Percentiles rank a stretch among this genome's conserved stretches.
These are phyloP conservation scores for Loripinus fragilis DNA, from an alignment of 2,888 invertebrate species.

Conservation along the genomic window DNA sequence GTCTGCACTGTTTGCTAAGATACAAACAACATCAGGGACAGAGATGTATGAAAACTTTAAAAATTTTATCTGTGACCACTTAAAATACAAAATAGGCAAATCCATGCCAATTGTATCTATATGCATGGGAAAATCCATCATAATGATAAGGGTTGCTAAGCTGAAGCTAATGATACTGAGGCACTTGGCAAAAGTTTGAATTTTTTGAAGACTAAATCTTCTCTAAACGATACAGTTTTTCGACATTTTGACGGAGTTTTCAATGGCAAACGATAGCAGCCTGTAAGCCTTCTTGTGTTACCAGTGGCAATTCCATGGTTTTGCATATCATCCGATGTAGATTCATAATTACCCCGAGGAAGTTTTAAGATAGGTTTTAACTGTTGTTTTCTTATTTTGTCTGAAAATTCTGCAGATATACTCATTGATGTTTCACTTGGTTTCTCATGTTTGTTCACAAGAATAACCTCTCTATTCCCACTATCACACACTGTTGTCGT, in stretches of 20 bases:
- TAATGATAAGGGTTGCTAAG: not conserved
- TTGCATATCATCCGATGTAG: not conserved
- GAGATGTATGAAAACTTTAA: no score
- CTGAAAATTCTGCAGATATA: not conserved
- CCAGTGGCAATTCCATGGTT: not conserved
- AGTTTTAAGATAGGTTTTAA: slow-evolving; percentile 1
- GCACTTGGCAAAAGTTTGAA: not conserved
- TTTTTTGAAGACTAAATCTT: not conserved
- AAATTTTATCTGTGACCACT: no score
- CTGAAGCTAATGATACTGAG: not conserved
- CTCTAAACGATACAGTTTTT: slow-evolving; percentile 7
- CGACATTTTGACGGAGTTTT: not conserved
- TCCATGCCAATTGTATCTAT: no score
- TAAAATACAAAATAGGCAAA: no score
- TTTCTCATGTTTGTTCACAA: not conserved
- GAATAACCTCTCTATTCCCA: no score
- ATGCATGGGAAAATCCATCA: no score
- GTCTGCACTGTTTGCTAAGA: no score
- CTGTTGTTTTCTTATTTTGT: not conserved
- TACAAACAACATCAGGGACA: no score
- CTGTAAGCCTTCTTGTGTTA: not conserved
- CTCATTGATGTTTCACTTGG: not conserved
- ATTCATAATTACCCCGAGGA: not conserved
- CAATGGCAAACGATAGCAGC: not conserved
- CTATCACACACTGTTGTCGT: not conserved